Percentiles rank a stretch among this genome's conserved stretches.
phyloP scores from a whole-genome alignment of 2,797 vertebrate genomes.

The Potorous gilbertii region DNA sequence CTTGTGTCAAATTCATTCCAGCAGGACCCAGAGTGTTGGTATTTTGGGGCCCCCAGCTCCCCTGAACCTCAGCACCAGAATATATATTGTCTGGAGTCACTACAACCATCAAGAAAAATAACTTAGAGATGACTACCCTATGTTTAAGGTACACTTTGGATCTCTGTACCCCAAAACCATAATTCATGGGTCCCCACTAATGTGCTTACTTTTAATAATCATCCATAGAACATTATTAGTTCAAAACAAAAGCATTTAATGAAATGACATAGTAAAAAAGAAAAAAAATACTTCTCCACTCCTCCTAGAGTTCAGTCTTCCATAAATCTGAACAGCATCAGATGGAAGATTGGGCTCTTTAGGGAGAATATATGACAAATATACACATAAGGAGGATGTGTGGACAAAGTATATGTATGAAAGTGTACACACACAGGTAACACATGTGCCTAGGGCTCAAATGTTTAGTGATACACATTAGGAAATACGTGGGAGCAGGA shows the following conservation, averaged over 20 bases:
- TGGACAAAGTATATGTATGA: background rate
- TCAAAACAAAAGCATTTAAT: background rate
- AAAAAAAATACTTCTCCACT: background rate
- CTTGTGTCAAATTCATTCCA: no score
- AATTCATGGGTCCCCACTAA: background rate
- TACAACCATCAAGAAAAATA: background rate
- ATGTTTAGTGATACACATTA: background rate
- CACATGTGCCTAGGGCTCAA: background rate
- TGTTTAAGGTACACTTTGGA: background rate
- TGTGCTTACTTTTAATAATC: background rate
- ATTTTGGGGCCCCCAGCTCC: no score
- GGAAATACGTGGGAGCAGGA: background rate
- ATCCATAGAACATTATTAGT: background rate
- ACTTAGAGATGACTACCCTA: background rate
- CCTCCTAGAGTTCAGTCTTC: no score
- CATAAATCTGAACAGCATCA: background rate
- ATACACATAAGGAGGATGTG: background rate
- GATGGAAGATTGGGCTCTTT: background rate
- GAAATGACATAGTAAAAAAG: background rate
- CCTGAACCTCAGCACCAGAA: background rate
- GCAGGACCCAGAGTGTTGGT: no score
- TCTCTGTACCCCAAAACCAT: background rate
- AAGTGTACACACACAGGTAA: background rate
- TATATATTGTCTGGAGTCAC: background rate
- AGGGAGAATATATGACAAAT: background rate